Conservation (phyloP, 2,888 invertebrate genomes). For the Apodemia zela region DNA sequence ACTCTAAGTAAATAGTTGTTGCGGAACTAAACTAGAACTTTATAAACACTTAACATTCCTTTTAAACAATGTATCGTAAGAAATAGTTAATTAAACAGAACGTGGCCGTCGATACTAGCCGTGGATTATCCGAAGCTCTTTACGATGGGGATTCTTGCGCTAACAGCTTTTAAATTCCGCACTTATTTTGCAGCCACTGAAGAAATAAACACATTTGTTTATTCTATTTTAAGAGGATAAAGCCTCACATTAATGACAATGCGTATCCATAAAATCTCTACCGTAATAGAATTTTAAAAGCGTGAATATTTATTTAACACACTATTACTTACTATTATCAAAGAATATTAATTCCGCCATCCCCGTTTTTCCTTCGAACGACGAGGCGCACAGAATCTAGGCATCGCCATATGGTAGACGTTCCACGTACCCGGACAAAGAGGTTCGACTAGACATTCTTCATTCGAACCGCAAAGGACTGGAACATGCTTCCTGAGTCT, state of each 20-base stretch:
- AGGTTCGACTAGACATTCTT: too few relatives aligned
- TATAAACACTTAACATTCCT: slow-evolving; percentile 22
- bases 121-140: slow-evolving; percentile 41
- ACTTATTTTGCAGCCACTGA: slow-evolving; percentile 22
- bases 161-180: slow-evolving; percentile 41
- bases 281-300: too few relatives aligned
- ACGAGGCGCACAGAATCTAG: too few relatives aligned
- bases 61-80: slow-evolving; percentile 34
- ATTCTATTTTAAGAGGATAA: neutral
- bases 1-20: neutral
- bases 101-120: slow-evolving; percentile 40
- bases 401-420: too few relatives aligned
- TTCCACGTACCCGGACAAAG: too few relatives aligned
- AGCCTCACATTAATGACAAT: neutral
- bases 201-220: slow-evolving; percentile 7
- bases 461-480: too few relatives aligned
- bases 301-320: too few relatives aligned
- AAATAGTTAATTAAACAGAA: slow-evolving; percentile 49
- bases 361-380: too few relatives aligned
- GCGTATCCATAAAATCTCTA: too few relatives aligned
- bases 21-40: slow-evolving; percentile 6
- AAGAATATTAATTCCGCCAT: too few relatives aligned
- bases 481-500: too few relatives aligned
- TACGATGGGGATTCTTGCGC: slow-evolving; percentile 36
- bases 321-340: too few relatives aligned